Evolutionary conservation across 2,113 vertebrate species (phyloP), one percentile per base, ranked within the genome.

Genomic region (Halichoeres trimaculatus): DNA sequence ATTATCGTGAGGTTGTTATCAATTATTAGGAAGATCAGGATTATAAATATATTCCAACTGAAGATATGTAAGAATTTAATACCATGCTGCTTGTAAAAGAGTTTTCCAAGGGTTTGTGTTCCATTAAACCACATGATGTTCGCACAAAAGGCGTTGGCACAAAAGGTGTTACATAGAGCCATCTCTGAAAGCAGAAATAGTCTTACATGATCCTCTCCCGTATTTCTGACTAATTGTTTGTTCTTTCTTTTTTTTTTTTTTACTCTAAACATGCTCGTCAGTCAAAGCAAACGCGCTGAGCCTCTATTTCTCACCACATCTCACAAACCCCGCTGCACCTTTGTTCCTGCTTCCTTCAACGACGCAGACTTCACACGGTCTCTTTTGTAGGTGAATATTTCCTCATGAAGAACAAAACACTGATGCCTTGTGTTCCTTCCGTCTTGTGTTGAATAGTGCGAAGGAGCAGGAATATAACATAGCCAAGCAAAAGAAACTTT

Each of bases 401-500:
- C 35, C 38, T 45, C 51, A 70, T 41, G 41, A 51, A 74, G 24
- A 81, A 59, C 51, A 64, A 38, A 68, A 38, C 43, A 62, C 35
- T 10, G 26, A 70, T 26, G 38, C 12, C 40, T 30, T 58, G 40
- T 57, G 41, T 81, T 69, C 24, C 36, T 7, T n/a, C n/a, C 13
- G 19, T 56, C 41, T 73, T 65, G 23, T 16, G 8, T 20, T 66
- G 14, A 74, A 68, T 17, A 76, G 56, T 69, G 23, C 13, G 36
- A 55, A 34, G 30, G 55, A 56, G 19, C 68, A 69, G 54, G 56
- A 10, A 45, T 7, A 45, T 17, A 45, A 43, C 12, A 16, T 12
- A 17, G 34, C 23, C 61, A 66, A 58, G 20, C n/a, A 22, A 71
- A 41, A 74, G 54, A 50, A 78, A 69, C 34, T 52, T 69, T 82